Base-by-base conservation (phyloP, 1,140 invertebrate species). In the Dysdera silvatica region DNA sequence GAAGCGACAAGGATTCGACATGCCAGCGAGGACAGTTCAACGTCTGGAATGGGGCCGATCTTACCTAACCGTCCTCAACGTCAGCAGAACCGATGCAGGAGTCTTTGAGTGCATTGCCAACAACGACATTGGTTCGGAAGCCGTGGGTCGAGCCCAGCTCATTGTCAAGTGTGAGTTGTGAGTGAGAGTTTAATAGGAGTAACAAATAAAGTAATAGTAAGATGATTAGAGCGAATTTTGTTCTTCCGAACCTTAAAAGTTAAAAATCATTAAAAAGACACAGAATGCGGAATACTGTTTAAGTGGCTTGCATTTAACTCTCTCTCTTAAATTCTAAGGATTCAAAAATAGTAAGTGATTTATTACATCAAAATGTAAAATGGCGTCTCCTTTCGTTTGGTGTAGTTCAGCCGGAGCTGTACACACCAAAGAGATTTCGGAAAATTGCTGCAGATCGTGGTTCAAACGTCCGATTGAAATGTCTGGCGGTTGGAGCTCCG, bases 371-470 rank as follows among this genome's bases (percentile, higher is more conserved):
- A n/a, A n/a, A n/a, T n/a, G n/a, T n/a, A n/a, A 4, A 48, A 10
- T 53, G 31, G 35, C 26, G 28, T 10, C 7, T 51, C 29, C 16
- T 45, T 31, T 16, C 43, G 61, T 54, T 58, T 12, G 40, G 48
- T 35, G 33, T 76, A 92, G 90, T 89, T 81, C 83, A 86, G 71
- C 93, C 93, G 0, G 86, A 90, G 76, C 90, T 96, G 77, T 86
- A 91, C 72, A 84, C 85, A 58, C 84, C 87, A 8, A 87, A 88
- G 14, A 79, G 83, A 65, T 82, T 87, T 65, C 79, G 84, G 55
- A 91, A 94, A 73, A 89, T 91, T 3, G 93, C 92, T 0, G 87
- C 87, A 24, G 90, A 93, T 71, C 85, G 85, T 52, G 91, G 90
- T 0, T 85, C 85, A 70, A 86, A 82, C 35, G 92, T 85, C 3